phyloP scores from a whole-genome alignment of 2,797 vertebrate species.

The Squalus acanthias region DNA sequence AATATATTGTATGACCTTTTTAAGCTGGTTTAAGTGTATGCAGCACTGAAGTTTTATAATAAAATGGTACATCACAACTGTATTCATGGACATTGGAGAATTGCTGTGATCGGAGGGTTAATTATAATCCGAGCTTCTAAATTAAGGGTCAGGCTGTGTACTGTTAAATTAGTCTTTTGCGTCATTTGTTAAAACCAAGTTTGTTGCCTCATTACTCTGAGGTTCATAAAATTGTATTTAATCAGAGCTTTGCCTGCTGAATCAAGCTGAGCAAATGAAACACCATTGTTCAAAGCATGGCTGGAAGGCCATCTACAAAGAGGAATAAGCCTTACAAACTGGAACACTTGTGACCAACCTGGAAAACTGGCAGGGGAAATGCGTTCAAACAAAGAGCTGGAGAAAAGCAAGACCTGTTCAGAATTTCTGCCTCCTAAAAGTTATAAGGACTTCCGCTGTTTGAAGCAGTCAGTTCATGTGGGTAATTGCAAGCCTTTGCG shows the following conservation, averaged over 20 bases:
- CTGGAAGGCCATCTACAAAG: neutral
- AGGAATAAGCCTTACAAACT: neutral
- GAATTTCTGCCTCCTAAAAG: neutral
- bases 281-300: neutral
- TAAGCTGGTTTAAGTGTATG: neutral
- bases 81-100: neutral
- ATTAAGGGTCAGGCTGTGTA: neutral
- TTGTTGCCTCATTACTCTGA: neutral
- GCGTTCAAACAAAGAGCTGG: neutral
- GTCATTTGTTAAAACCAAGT: neutral
- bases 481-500: neutral
- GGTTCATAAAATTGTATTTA: neutral
- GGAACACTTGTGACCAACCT: neutral
- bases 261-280: neutral
- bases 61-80: neutral
- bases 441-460: neutral
- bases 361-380: neutral
- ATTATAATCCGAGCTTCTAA: neutral
- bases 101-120: neutral
- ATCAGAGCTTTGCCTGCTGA: neutral
- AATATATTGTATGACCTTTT: neutral
- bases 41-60: no score
- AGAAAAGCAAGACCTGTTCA: neutral
- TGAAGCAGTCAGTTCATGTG: neutral
- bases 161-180: neutral